These are phyloP conservation scores for Gouania willdenowi DNA, from an alignment of 2,797 vertebrate genomes.

Conservation along the genomic window DNA sequence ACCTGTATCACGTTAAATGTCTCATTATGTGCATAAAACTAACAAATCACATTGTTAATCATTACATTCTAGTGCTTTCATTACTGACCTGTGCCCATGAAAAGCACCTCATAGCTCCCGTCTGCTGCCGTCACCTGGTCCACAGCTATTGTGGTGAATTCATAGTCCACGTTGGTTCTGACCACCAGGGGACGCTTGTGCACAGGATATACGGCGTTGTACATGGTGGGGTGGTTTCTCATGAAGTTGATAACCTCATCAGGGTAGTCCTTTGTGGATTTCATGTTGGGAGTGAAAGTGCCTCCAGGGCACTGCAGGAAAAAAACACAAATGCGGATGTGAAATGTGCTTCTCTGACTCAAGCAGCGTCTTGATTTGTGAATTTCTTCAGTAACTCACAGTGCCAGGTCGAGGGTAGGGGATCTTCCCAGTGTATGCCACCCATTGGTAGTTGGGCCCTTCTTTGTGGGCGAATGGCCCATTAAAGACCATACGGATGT, in stretches of 20 bases:
- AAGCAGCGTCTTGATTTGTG: background rate
- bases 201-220: constrained; percentile 90
- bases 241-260: constrained; percentile 99
- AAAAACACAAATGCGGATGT: constrained; percentile 1
- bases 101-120: constrained; percentile 97
- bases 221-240: constrained; percentile 96
- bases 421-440: constrained; percentile 96
- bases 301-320: constrained; percentile 93
- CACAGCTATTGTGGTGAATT: constrained; percentile 94
- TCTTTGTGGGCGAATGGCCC: constrained; percentile 98
- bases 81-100: constrained; percentile 93
- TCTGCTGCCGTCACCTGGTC: constrained; percentile 97
- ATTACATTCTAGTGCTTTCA: background rate
- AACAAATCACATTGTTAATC: background rate
- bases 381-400: constrained; percentile 69
- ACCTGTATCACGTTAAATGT: no score
- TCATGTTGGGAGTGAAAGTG: constrained; percentile 97
- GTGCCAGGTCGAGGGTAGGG: constrained; percentile 97
- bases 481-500: constrained; percentile 98
- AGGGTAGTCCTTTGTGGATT: constrained; percentile 98
- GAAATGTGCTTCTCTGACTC: constrained; percentile 7
- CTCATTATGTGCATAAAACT: background rate
- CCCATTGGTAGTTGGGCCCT: constrained; percentile 98
- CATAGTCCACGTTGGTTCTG: constrained; percentile 92
- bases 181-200: constrained; percentile 96